These are phyloP conservation scores for Acutogordius australiensis DNA, from an alignment of 2,888 invertebrate genomes.

Conservation along the genomic window DNA sequence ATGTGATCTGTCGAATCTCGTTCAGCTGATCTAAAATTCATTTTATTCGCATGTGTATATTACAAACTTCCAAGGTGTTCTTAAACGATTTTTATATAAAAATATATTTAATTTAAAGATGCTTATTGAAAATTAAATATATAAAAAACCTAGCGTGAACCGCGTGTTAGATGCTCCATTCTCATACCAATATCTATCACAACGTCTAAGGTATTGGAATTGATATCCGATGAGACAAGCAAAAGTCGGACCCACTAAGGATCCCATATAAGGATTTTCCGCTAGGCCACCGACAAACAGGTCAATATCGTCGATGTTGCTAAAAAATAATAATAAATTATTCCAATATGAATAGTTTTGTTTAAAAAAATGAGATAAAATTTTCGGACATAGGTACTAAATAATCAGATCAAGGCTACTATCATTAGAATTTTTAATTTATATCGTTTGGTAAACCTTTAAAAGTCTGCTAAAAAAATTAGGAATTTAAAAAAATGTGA, in stretches of 20 bases:
- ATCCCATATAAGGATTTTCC: constrained; percentile 45
- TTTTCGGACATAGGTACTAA: too few relatives aligned
- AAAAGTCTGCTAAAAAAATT: too few relatives aligned
- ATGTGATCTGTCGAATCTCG: constrained; percentile 49
- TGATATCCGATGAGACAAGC: constrained; percentile 75
- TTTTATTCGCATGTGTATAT: background rate
- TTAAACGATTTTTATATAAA: too few relatives aligned
- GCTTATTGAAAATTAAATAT: background rate
- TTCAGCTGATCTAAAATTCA: constrained; percentile 32
- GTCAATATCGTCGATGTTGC: constrained; percentile 38
- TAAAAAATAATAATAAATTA: background rate
- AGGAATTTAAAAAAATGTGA: background rate
- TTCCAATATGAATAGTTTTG: too few relatives aligned
- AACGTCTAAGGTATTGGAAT: constrained; percentile 57
- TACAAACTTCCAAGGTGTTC: background rate
- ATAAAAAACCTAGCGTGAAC: constrained; percentile 9
- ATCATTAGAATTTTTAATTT: too few relatives aligned
- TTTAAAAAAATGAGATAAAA: too few relatives aligned
- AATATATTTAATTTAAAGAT: background rate
- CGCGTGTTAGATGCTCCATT: constrained; percentile 17
- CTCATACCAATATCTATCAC: constrained; percentile 72
- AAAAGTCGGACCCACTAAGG: constrained; percentile 56
- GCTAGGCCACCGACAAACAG: constrained; percentile 80
- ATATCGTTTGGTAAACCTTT: too few relatives aligned
- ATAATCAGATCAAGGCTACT: too few relatives aligned